Conservation (phyloP, 2,113 vertebrate species). For the Archilochus colubris region DNA sequence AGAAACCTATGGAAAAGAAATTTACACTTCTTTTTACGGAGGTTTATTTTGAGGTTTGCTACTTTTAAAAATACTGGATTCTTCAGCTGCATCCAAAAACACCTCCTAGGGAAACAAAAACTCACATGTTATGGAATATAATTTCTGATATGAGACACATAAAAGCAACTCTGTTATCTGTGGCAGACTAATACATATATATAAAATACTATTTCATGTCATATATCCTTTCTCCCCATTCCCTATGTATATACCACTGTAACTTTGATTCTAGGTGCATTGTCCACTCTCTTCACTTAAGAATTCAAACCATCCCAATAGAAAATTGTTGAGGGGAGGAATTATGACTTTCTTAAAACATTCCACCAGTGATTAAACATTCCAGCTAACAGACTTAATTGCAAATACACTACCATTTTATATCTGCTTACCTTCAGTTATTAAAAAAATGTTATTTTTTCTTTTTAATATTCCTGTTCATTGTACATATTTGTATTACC, state of each 20-base stretch:
- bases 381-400: slow-evolving; percentile 6
- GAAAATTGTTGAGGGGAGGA: background rate
- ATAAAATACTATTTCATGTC: background rate
- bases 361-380: slow-evolving; percentile 7
- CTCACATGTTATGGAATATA: background rate
- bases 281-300: background rate
- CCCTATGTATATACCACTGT: background rate
- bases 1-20: slow-evolving; percentile 25
- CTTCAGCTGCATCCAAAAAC: slow-evolving; percentile 13
- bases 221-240: background rate
- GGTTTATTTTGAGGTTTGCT: slow-evolving; percentile 61
- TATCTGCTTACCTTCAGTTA: background rate
- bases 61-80: slow-evolving; percentile 38
- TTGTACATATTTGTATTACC: background rate
- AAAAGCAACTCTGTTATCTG: slow-evolving; percentile 33
- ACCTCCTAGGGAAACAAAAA: slow-evolving; percentile 28
- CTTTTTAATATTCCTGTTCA: background rate
- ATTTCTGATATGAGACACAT: slow-evolving; percentile 52
- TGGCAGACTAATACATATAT: background rate
- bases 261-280: background rate
- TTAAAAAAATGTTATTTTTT: background rate
- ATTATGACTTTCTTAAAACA: slow-evolving; percentile 8
- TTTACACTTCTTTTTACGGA: slow-evolving; percentile 46
- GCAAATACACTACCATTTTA: background rate
- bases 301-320: background rate